Evolutionary conservation across 2,888 invertebrate species (phyloP).

Genomic region (Yponomeuta plumbellus): DNA sequence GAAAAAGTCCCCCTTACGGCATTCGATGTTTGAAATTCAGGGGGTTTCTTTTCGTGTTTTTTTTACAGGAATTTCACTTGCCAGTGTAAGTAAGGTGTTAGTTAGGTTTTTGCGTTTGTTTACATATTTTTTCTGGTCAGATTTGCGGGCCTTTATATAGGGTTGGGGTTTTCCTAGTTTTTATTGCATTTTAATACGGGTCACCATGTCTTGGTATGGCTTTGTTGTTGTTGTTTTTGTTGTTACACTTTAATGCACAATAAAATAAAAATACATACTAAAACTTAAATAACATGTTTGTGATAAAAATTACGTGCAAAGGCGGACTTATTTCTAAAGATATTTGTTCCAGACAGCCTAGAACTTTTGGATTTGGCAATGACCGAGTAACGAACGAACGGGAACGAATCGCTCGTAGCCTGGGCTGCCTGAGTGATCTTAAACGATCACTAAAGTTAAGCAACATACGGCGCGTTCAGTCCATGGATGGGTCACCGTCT

Average conservation of each 20-base stretch:
- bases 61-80: slow-evolving; percentile 18
- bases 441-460: no score
- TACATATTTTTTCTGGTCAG: slow-evolving; percentile 4
- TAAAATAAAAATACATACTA: no score
- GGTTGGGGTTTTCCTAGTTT: not conserved
- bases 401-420: no score
- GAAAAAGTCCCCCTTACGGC: not conserved
- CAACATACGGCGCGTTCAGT: no score
- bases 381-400: no score
- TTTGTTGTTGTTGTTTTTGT: not conserved
- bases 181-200: not conserved
- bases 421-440: no score
- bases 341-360: not conserved
- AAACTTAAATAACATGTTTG: no score
- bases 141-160: not conserved
- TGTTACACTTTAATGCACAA: no score
- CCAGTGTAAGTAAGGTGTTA: slow-evolving; percentile 10
- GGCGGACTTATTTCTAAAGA: no score
- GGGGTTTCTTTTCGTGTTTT: slow-evolving; percentile 11
- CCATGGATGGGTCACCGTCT: no score
- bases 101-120: slow-evolving; percentile 14
- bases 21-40: not conserved
- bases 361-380: no score
- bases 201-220: not conserved
- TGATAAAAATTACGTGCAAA: no score